phyloP scores from a whole-genome alignment of 2,797 vertebrate species.

The Phoeniculus purpureus region DNA sequence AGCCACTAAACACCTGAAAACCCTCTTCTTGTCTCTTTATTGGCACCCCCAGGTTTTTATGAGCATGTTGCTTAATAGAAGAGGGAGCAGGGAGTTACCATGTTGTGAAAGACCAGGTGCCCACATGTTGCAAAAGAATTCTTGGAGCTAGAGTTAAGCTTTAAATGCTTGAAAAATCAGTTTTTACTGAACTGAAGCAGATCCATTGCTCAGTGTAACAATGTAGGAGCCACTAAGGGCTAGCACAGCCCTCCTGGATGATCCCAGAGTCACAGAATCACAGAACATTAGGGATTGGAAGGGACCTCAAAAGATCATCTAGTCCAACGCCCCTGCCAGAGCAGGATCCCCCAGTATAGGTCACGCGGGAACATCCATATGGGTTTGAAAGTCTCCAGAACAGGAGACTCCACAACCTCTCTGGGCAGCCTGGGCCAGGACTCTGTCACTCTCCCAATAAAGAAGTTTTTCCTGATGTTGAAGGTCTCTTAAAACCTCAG shows the following conservation, averaged over 20 bases:
- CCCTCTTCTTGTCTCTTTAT: conserved; percentile 15
- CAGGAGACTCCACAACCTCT: too few species aligned
- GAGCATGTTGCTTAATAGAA: background rate
- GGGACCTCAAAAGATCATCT: too few species aligned
- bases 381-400: too few species aligned
- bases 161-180: background rate
- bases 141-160: background rate
- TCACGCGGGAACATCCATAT: too few species aligned
- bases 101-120: conserved; percentile 7
- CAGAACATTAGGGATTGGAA: too few species aligned
- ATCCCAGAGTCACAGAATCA: background rate
- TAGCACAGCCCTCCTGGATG: background rate
- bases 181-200: background rate
- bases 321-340: too few species aligned
- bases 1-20: conserved; percentile 32
- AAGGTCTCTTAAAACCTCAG: too few species aligned
- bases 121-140: conserved; percentile 5
- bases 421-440: too few species aligned
- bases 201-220: background rate
- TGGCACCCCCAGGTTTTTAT: background rate
- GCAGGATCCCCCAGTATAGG: too few species aligned
- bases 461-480: too few species aligned
- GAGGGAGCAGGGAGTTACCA: background rate
- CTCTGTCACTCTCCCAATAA: too few species aligned
- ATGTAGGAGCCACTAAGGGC: background rate